Base-by-base conservation (phyloP, 2,888 invertebrate genomes). In the Xanthia icteritia region DNA sequence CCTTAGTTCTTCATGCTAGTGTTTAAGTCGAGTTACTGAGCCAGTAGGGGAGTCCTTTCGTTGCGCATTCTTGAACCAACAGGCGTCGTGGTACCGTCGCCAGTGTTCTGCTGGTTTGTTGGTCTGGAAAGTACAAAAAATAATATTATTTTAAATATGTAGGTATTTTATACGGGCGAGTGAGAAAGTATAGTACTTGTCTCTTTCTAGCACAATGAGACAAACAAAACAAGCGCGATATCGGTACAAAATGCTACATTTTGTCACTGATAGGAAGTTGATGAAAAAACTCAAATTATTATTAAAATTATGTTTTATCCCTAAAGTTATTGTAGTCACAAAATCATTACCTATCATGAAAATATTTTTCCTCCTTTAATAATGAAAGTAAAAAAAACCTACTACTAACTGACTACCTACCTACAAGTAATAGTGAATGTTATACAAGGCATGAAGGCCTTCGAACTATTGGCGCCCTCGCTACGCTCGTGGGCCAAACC, bases 31-130 rank as follows among this genome's bases (percentile, higher is more conserved):
- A 72, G 27, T 60, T 56, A 66, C 86, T 90, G 89, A 54, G 86
- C 79, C 72, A 93, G 83, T 39, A 93, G 82, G 3, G 89, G 84
- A n/a, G 92, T 89, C 17, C 89, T 88, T 72, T 93, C 93, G 66
- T 72, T 82, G 75, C 48, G n/a, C 11, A n/a, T 27, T 61, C 42
- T 82, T 63, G 85, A 39, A 42, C 0, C 31, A 45, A 45, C 13
- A 6, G 74, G 67, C 0, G 58, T 27, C 0, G 61, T 2, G 39
- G 0, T 31, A 11, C 5, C 23, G 0, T 27, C 51, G 2, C 31
- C 66, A 63, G 31, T 36, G 63, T 36, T 71, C 60, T 72, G 72
- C 17, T 45, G 73, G 65, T 15, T 39, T 31, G 23, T 39, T 54
- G 72, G 73, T 73, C 88, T 88, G 89, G 67, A 89, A 89, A 75